Evolutionary conservation across 2,888 invertebrate species (phyloP).

Genomic region (Ectobius pallidus): DNA sequence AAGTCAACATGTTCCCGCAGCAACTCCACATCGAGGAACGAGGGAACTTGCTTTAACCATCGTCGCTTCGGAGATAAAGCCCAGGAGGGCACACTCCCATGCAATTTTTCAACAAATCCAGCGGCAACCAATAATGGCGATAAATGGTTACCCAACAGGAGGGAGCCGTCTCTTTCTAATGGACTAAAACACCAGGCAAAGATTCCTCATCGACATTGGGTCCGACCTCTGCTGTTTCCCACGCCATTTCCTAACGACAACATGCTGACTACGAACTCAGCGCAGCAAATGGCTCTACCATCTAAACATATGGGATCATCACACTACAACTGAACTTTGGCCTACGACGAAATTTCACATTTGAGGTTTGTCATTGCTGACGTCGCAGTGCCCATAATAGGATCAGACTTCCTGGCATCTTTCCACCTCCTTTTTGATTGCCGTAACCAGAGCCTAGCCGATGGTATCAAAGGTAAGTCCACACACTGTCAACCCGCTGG

Average conservation of each 20-base stretch:
- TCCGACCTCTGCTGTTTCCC: slow-evolving; percentile 45
- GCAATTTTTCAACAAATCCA: background rate
- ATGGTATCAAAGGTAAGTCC: slow-evolving; percentile 36
- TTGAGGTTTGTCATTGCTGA: too few species aligned
- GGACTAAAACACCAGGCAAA: background rate
- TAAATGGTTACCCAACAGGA: background rate
- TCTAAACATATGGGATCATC: slow-evolving; percentile 49
- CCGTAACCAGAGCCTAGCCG: slow-evolving; percentile 45
- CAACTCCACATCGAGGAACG: too few species aligned
- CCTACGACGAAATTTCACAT: slow-evolving; percentile 32
- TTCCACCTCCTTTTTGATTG: slow-evolving; percentile 49
- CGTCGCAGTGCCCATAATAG: too few species aligned
- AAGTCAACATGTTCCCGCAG: background rate
- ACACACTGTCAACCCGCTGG: background rate
- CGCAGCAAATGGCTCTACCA: slow-evolving; percentile 50
- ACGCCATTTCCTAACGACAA: slow-evolving; percentile 37
- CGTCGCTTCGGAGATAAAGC: background rate
- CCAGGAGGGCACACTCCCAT: background rate
- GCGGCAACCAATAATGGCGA: background rate
- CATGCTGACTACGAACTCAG: slow-evolving; percentile 46
- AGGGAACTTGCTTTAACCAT: background rate
- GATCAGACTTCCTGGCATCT: slow-evolving; percentile 27
- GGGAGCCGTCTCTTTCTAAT: background rate
- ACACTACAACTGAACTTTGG: slow-evolving; percentile 47
- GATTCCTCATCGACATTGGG: slow-evolving; percentile 45